Evolutionary conservation across 2,888 invertebrate species (phyloP).

Genomic region (Microplitis deprimator): DNA sequence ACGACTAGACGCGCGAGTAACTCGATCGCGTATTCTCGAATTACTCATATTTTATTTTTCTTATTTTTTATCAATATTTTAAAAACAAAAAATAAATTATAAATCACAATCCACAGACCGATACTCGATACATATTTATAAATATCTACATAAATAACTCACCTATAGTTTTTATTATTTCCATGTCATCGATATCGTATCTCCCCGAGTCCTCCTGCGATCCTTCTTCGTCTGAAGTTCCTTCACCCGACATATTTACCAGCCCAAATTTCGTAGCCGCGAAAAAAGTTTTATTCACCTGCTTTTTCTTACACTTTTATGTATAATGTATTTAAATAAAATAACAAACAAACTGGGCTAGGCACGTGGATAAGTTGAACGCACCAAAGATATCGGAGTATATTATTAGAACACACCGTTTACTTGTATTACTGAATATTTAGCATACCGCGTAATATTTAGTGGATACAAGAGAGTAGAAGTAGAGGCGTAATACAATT

Average conservation of each 20-base stretch:
- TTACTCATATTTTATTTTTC: not conserved
- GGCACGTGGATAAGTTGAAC: not conserved
- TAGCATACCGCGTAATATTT: not conserved
- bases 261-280: not conserved
- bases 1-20: slow-evolving; percentile 19
- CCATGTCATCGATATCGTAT: slow-evolving; percentile 84
- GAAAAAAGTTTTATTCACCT: too few species aligned
- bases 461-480: too few species aligned
- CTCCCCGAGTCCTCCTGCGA: slow-evolving; percentile 63
- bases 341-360: not conserved
- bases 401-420: not conserved
- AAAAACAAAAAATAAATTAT: not conserved
- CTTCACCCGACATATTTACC: slow-evolving; percentile 56
- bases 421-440: not conserved
- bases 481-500: not conserved
- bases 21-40: slow-evolving; percentile 13
- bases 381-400: not conserved
- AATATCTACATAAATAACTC: slow-evolving; percentile 68
- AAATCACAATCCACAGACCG: too few species aligned
- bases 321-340: not conserved
- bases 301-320: too few species aligned
- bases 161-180: slow-evolving; percentile 91
- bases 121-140: too few species aligned
- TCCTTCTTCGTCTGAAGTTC: slow-evolving; percentile 65
- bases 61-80: slow-evolving; percentile 22